A percentile compares a stretch with the other conserved stretches of the same genome.
These are phyloP conservation scores for Leptinotarsa haldemani DNA, from an alignment of 2,888 invertebrate species.

Conservation along the genomic window DNA sequence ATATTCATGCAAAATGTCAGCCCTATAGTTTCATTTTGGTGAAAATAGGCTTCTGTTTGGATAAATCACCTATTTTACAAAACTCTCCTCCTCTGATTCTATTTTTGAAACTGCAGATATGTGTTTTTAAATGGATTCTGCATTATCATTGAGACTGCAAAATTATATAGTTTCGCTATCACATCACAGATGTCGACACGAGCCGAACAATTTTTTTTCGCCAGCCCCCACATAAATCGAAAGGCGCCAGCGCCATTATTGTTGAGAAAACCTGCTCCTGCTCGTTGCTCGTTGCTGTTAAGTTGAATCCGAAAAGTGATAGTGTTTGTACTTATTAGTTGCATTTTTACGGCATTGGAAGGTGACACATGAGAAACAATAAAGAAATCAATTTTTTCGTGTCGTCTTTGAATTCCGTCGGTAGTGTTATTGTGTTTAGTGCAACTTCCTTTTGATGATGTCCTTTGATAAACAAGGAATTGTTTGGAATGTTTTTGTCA, in stretches of 20 bases:
- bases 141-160: neutral
- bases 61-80: no score
- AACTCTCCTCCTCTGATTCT: no score
- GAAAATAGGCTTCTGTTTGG: no score
- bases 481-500: conserved; percentile 32
- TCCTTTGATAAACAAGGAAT: conserved; percentile 48
- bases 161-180: neutral
- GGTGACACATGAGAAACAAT: neutral
- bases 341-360: conserved; percentile 11
- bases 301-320: conserved; percentile 30
- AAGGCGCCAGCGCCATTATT: conserved; percentile 54
- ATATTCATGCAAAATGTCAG: no score
- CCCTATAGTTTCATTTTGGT: no score
- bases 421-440: conserved; percentile 41
- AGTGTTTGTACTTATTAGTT: conserved; percentile 16
- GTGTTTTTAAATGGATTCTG: neutral
- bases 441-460: conserved; percentile 43
- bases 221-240: conserved; percentile 42
- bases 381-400: conserved; percentile 1
- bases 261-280: conserved; percentile 47
- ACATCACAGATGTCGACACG: conserved; percentile 27
- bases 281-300: conserved; percentile 29
- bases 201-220: neutral
- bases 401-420: conserved; percentile 13
- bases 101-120: no score